Base-by-base conservation (phyloP, 2,888 invertebrate species). In the Eulithis testata region DNA sequence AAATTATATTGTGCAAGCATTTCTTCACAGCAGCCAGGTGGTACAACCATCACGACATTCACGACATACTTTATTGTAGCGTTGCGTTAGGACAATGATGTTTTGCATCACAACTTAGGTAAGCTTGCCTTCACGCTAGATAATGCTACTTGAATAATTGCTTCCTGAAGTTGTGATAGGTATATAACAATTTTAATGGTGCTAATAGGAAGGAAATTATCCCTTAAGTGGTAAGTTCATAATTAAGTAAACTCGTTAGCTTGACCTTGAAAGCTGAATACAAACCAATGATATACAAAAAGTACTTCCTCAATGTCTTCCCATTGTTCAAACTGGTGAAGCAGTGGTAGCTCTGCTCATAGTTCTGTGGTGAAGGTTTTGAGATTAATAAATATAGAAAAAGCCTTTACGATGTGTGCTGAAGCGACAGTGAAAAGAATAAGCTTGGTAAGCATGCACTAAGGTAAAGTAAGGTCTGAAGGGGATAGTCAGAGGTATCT, bases 1-100 rank as follows among this genome's bases (percentile, higher is more conserved):
- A 58, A 73, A 73, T 64, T 60, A 11, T 11, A 65, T 78, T 73
- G 73, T 72, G 75, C 70, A 76, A 76, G 70, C 62, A 65, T 74
- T 70, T 68, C 69, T 65, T 64, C 53, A 69, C 49, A 59, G 56
- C 51, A 50, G 54, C 52, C 43, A 43, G 37, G 51, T 49, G 59
- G 51, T 62, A 60, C 14, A 55, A 45, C 51, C 60, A 65, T 66
- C 68, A 69, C 69, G 72, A 71, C 68, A 68, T 63, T 66, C 68
- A 69, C 69, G 72, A 71, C 68, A 68, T 63, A 55, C 51, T 21
- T 61, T 58, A 51, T 60, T 59, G 62, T 62, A 62, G 60, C 65
- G 52, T 56, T 65, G 53, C 57, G 57, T 56, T 40, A 51, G 55
- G 40, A 69, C 65, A 69, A 68, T 68, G 56, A 63, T 52, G 43